Evolutionary conservation across 2,113 vertebrate species (phyloP), one percentile per base, ranked within the genome.

Genomic region (Labeo catla): DNA sequence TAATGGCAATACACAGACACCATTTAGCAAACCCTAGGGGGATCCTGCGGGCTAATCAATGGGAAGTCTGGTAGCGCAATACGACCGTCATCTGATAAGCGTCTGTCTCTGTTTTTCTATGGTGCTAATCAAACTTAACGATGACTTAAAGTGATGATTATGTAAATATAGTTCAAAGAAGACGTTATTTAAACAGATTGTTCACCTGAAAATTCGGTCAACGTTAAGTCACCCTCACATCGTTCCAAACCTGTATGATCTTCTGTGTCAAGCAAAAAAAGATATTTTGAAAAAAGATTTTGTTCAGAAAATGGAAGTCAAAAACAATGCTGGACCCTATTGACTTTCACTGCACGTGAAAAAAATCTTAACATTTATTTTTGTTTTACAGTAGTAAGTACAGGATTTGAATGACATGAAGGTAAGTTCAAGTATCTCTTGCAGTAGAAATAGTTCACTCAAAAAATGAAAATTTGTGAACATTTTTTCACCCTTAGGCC

Each of bases 1-100:
- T 92, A 92, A 94, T 91, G 88, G 91, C 54, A 84, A 94, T 91
- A 92, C 89, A 90, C 89, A 91, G 91, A 92, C 92, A 92, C 90
- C 89, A 90, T 93, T 95, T 91, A 93, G 88, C 91, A 87, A 90
- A 91, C 89, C 91, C 91, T 85, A 21, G 90, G 91, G 91, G 91
- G 86, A 81, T 86, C 80, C 74, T 80, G 61, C 8, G 23, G 12
- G 61, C 86, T 89, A 92, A 92, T 93, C 91, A 89, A 82, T 87
- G 83, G 79, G 54, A 61, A 88, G 82, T 88, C 85, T 87, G 87
- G 89, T 83, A 84, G 70, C 80, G 49, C 80, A 89, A 81, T 88
- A 84, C 74, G 52, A 81, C 77, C 45, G 13, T 70, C 81, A 45
- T 84, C 28, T 83, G 78, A 91, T 89, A 83, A 89, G 83, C 84